These are phyloP conservation scores for Cyprinus carpio DNA, from an alignment of 2,113 vertebrate species.

Conservation along the genomic window DNA sequence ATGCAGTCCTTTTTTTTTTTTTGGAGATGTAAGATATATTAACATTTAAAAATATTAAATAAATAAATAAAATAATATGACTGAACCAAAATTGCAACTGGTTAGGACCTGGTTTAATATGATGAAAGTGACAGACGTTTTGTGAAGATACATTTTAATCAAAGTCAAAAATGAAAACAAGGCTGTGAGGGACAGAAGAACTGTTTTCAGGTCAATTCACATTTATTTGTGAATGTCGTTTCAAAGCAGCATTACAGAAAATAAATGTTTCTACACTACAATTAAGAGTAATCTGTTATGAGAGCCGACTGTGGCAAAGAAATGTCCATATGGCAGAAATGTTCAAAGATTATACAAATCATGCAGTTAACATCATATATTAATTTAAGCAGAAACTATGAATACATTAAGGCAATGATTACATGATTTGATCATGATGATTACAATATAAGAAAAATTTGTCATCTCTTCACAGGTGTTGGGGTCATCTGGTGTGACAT, in stretches of 20 bases:
- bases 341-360: neutral
- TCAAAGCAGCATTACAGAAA: neutral
- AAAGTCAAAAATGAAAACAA: neutral
- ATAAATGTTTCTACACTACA: neutral
- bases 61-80: too few relatives aligned
- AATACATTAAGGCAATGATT: neutral
- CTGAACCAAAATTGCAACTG: neutral
- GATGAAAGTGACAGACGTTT: neutral
- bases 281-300: neutral
- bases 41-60: neutral
- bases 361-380: neutral
- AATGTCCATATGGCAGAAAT: neutral
- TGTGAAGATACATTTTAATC: neutral
- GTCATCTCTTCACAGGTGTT: neutral
- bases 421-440: neutral
- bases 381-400: neutral
- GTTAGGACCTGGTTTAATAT: neutral
- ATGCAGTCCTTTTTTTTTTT: neutral
- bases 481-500: neutral
- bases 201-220: neutral
- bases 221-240: neutral
- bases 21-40: neutral
- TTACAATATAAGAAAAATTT: neutral
- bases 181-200: neutral
- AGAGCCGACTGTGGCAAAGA: neutral